Evolutionary conservation across 92 coral and sea anemone genomes (phyloP).

Genomic region (Zoanthus sociatus): DNA sequence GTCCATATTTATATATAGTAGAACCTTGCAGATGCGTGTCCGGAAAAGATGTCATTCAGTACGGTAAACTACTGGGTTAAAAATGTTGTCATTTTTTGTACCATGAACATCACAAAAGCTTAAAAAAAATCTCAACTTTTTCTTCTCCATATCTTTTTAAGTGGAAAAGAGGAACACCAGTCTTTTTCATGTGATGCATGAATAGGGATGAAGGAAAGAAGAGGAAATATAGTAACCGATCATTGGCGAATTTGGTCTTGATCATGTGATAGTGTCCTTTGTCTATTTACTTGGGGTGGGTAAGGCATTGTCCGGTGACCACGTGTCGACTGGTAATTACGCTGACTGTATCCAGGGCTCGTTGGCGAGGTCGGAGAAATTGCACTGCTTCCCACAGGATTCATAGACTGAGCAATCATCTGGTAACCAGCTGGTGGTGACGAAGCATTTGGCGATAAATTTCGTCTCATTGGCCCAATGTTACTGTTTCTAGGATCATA

Average conservation of each 20-base stretch:
- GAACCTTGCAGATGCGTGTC: no score
- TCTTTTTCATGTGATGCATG: not conserved
- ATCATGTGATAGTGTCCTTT: slow-evolving; percentile 74
- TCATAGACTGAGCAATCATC: slow-evolving; percentile 84
- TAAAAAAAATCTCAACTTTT: not conserved
- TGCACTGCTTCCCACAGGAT: slow-evolving; percentile 71
- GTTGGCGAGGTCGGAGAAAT: slow-evolving; percentile 94
- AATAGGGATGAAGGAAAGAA: not conserved
- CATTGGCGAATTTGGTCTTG: slow-evolving; percentile 70
- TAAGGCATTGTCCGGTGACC: slow-evolving; percentile 96
- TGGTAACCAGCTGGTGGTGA: slow-evolving; percentile 80
- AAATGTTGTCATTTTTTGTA: not conserved
- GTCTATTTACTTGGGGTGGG: slow-evolving; percentile 75
- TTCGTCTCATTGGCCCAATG: slow-evolving; percentile 37
- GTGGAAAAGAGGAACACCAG: not conserved
- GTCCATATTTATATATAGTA: no score
- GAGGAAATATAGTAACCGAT: not conserved
- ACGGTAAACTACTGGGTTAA: not conserved
- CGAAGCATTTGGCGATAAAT: slow-evolving; percentile 36
- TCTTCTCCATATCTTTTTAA: not conserved
- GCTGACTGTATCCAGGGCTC: slow-evolving; percentile 97
- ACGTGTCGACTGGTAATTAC: slow-evolving; percentile 92
- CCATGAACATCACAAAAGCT: not conserved
- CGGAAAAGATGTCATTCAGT: not conserved
- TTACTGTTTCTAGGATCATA: slow-evolving; percentile 29